These are phyloP conservation scores for Carcinoscorpius rotundicauda DNA, from an alignment of 1,140 invertebrate genomes.

Conservation along the genomic window DNA sequence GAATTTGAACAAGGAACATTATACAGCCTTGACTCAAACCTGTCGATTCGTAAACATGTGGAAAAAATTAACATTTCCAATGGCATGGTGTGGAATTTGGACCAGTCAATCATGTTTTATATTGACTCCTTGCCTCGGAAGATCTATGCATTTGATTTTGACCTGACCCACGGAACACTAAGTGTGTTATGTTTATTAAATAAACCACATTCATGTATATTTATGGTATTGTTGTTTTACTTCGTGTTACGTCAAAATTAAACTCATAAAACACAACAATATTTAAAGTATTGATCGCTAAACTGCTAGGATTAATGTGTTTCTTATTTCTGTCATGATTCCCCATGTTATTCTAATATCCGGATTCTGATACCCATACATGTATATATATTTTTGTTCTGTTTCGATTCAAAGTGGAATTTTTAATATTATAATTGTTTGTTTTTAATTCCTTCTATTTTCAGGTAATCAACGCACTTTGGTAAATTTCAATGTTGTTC, in stretches of 20 bases:
- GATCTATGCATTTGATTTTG: slow-evolving; percentile 52
- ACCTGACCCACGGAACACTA: slow-evolving; percentile 30
- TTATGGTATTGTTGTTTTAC: too few relatives aligned
- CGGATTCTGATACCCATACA: too few relatives aligned
- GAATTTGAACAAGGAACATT: slow-evolving; percentile 21
- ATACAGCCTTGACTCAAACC: slow-evolving; percentile 8
- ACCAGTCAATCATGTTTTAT: slow-evolving; percentile 43
- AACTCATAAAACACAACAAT: too few relatives aligned
- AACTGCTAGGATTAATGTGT: too few relatives aligned
- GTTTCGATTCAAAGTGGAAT: neutral
- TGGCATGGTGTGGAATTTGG: slow-evolving; percentile 60
- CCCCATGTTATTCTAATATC: too few relatives aligned
- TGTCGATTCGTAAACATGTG: slow-evolving; percentile 12
- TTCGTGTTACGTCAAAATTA: too few relatives aligned
- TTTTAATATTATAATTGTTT: slow-evolving; percentile 1
- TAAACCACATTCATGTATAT: too few relatives aligned
- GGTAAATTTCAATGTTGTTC: slow-evolving; percentile 30
- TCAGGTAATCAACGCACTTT: slow-evolving; percentile 34
- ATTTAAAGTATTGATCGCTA: too few relatives aligned
- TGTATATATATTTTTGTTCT: too few relatives aligned
- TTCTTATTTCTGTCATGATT: too few relatives aligned
- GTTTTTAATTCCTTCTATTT: too few relatives aligned
- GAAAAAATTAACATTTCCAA: slow-evolving; percentile 51
- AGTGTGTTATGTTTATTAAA: slow-evolving; percentile 15
- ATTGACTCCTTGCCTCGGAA: slow-evolving; percentile 32